Conservation (phyloP, 1,140 invertebrate species). For the Drosophila seguyi region DNA sequence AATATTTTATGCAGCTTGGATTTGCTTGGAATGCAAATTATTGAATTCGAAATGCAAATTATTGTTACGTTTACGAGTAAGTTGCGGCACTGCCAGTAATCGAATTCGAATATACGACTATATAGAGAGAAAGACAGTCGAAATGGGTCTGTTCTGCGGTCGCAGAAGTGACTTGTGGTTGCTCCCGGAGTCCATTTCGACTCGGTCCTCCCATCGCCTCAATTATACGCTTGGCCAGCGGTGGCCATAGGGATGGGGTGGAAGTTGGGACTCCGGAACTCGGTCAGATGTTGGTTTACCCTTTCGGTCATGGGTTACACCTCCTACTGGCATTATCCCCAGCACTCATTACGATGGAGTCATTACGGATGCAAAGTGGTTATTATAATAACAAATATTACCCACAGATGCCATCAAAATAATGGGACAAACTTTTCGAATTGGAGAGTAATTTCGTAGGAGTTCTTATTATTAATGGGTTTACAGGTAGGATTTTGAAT, state of each 20-base stretch:
- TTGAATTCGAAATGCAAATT: constrained; percentile 78
- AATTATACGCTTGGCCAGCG: constrained; percentile 70
- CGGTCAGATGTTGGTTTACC: constrained; percentile 76
- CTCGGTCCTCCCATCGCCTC: constrained; percentile 40
- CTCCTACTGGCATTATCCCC: constrained; percentile 60
- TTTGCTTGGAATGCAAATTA: constrained; percentile 76
- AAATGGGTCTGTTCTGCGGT: constrained; percentile 24
- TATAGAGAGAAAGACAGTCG: not conserved
- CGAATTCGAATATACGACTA: constrained; percentile 23
- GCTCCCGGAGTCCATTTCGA: constrained; percentile 15
- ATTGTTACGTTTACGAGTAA: constrained; percentile 69
- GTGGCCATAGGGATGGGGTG: constrained; percentile 6
- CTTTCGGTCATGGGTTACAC: constrained; percentile 72
- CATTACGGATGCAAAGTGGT: constrained; percentile 43
- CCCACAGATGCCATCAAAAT: constrained; percentile 24
- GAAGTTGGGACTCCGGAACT: constrained; percentile 45
- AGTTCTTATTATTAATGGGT: not conserved
- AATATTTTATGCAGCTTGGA: constrained; percentile 53
- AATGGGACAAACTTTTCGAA: not conserved
- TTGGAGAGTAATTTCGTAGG: not conserved
- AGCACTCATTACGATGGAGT: constrained; percentile 23
- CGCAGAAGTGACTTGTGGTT: constrained; percentile 23
- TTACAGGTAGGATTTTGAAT: not conserved
- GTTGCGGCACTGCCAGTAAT: constrained; percentile 49
- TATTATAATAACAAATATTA: constrained; percentile 47